Conservation (phyloP, 2,888 invertebrate species). For the Drosophila cognata region DNA sequence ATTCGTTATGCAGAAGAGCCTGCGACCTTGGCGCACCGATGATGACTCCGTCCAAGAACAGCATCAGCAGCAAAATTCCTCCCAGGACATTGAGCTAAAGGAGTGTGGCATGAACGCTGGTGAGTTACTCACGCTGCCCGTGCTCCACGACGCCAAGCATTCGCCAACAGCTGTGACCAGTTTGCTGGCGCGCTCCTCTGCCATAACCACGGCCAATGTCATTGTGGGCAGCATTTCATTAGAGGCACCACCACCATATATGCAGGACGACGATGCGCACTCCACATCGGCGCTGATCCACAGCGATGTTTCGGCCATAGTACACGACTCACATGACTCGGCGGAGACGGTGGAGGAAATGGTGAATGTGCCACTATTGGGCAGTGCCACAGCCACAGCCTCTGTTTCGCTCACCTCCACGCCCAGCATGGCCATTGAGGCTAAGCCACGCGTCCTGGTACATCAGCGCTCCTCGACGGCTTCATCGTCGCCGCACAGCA, state of each 20-base stretch:
- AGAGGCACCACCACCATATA: slow-evolving; percentile 83
- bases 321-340: slow-evolving; percentile 78
- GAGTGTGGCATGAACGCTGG: slow-evolving; percentile 62
- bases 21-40: slow-evolving; percentile 84
- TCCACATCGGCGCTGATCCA: slow-evolving; percentile 66
- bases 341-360: slow-evolving; percentile 80
- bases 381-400: slow-evolving; percentile 61
- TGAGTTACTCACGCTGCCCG: slow-evolving; percentile 73
- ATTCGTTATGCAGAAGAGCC: slow-evolving; percentile 77
- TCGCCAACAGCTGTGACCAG: slow-evolving; percentile 66
- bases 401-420: slow-evolving; percentile 56
- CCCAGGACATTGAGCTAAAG: slow-evolving; percentile 71
- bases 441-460: slow-evolving; percentile 77
- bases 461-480: slow-evolving; percentile 82
- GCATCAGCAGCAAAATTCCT: slow-evolving; percentile 63
- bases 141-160: slow-evolving; percentile 62
- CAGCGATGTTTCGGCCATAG: slow-evolving; percentile 56
- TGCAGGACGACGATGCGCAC: slow-evolving; percentile 77
- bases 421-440: slow-evolving; percentile 64
- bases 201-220: slow-evolving; percentile 82
- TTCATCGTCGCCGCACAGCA: slow-evolving; percentile 81
- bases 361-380: slow-evolving; percentile 71
- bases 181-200: slow-evolving; percentile 75
- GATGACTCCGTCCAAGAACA: slow-evolving; percentile 76
- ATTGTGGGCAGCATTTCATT: slow-evolving; percentile 84